Evolutionary conservation across 2,888 invertebrate genomes (phyloP).

Genomic region (Trichogramma dendrolimi): DNA sequence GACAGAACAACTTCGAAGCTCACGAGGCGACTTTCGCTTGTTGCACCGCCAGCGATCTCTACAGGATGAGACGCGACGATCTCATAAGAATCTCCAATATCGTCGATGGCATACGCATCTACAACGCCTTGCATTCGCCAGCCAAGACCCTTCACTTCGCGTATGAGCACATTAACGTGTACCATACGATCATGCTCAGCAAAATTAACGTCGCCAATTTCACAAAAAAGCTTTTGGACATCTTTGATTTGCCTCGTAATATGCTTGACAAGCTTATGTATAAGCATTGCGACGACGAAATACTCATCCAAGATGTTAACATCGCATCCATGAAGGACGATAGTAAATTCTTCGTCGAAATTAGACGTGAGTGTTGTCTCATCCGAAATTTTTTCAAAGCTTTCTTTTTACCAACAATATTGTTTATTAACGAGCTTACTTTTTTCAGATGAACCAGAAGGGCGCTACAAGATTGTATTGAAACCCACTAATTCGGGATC

Average conservation of each 20-base stretch:
- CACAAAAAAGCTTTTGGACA: constrained; percentile 45
- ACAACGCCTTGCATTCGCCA: constrained; percentile 82
- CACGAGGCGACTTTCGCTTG: constrained; percentile 75
- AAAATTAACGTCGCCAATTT: constrained; percentile 33
- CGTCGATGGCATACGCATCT: constrained; percentile 89
- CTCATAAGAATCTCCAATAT: constrained; percentile 91
- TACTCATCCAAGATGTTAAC: constrained; percentile 80
- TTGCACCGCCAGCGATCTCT: constrained; percentile 84
- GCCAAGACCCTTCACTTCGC: constrained; percentile 81
- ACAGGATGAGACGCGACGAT: constrained; percentile 85
- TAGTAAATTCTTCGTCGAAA: constrained; percentile 65
- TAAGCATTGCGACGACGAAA: constrained; percentile 80
- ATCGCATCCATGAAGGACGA: constrained; percentile 79
- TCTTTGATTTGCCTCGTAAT: constrained; percentile 45
- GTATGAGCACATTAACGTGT: constrained; percentile 68
- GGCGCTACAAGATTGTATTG: too few relatives aligned
- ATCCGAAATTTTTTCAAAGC: not conserved
- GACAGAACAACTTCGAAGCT: constrained; percentile 70
- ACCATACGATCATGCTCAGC: constrained; percentile 56
- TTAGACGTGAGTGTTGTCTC: not conserved
- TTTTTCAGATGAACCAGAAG: not conserved
- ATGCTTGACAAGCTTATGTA: constrained; percentile 62
- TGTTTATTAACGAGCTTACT: not conserved
- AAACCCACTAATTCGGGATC: too few relatives aligned
- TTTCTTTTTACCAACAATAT: not conserved